These are phyloP conservation scores for Halichondria panicea DNA, from an alignment of 37 sponge, comb jelly and placozoan species.

Conservation along the genomic window DNA sequence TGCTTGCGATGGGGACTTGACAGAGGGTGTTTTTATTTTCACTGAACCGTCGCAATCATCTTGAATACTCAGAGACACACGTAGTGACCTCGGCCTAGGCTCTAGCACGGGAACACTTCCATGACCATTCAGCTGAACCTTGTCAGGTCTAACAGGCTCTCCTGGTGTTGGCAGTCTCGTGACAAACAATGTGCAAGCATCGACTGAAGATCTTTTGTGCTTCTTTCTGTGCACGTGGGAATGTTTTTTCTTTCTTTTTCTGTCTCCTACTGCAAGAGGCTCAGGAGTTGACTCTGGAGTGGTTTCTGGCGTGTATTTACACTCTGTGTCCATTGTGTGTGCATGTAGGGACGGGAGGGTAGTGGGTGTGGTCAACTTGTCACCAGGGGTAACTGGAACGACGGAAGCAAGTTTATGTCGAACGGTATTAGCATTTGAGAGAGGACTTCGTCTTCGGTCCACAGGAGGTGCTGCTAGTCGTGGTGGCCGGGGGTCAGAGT, in stretches of 20 bases:
- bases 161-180: conserved; percentile 14
- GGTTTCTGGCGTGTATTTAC: neutral
- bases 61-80: conserved; percentile 51
- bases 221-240: conserved; percentile 9
- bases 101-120: too few species aligned
- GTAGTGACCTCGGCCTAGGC: conserved; percentile 20
- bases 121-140: too few species aligned
- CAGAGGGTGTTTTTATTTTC: too few species aligned
- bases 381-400: too few species aligned
- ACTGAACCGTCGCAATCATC: too few species aligned
- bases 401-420: too few species aligned
- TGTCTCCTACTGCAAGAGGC: neutral
- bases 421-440: too few species aligned
- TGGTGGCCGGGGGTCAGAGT: too few species aligned
- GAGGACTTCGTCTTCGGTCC: too few species aligned
- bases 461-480: too few species aligned
- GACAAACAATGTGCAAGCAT: conserved; percentile 41
- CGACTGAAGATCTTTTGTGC: conserved; percentile 30
- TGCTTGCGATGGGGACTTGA: neutral
- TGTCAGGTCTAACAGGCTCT: neutral
- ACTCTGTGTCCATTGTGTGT: neutral
- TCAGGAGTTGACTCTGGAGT: neutral
- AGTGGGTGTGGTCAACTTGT: too few species aligned
- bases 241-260: neutral
- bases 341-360: neutral